A percentile compares a stretch with the other conserved stretches of the same genome.
These are phyloP conservation scores for Poecile montanus DNA, from an alignment of 2,797 vertebrate genomes.

Conservation along the genomic window DNA sequence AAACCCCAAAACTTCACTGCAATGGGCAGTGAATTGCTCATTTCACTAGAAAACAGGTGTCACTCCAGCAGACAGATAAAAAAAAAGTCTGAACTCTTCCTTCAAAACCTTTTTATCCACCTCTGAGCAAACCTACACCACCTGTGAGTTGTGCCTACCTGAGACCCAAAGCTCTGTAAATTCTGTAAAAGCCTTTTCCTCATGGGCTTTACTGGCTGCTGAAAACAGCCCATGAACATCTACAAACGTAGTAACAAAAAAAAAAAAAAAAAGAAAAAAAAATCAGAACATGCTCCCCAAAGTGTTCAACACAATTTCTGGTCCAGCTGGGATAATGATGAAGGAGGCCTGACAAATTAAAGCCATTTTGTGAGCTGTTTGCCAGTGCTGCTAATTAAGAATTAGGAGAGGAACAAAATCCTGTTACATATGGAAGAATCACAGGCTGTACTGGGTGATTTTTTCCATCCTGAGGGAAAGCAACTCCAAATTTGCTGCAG, in stretches of 20 bases:
- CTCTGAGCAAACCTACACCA: neutral
- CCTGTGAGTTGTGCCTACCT: neutral
- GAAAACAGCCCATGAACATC: neutral
- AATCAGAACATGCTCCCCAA: neutral
- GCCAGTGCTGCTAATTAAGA: constrained; percentile 24
- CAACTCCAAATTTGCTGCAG: neutral
- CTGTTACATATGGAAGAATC: neutral
- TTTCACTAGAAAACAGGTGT: neutral
- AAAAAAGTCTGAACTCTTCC: neutral
- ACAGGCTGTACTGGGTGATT: neutral
- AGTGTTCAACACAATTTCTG: neutral
- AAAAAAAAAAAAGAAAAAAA: too few relatives aligned
- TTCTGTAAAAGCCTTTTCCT: neutral
- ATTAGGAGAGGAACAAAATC: constrained; percentile 16
- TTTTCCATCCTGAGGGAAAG: neutral
- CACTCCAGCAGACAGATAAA: neutral
- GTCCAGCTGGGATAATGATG: neutral
- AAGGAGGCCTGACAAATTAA: neutral
- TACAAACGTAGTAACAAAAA: neutral
- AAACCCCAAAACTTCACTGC: neutral
- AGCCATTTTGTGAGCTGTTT: constrained; percentile 10
- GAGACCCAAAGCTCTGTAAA: neutral
- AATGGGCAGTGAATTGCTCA: neutral
- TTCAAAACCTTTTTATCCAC: neutral
- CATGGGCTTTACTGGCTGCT: neutral